Evolutionary conservation across 35 echinoderm and acorn worm species (phyloP).

Genomic region (Lytechinus variegatus): DNA sequence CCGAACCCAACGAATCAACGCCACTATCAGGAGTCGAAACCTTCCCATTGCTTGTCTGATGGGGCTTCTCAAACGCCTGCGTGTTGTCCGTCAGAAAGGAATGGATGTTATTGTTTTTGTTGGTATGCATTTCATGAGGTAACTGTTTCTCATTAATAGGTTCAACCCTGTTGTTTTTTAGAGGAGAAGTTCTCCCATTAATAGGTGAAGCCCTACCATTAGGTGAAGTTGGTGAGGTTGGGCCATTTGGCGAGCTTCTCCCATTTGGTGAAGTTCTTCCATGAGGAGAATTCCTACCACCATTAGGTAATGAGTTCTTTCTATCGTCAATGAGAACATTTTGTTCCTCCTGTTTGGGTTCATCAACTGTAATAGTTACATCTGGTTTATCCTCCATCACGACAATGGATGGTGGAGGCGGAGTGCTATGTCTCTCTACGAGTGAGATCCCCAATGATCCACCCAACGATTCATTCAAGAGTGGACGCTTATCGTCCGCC

Average conservation of each 20-base stretch:
- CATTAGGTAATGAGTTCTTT: not conserved
- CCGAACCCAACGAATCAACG: slow-evolving; percentile 43
- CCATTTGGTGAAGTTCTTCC: slow-evolving; percentile 28
- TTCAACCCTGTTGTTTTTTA: slow-evolving; percentile 61
- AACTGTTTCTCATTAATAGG: slow-evolving; percentile 33
- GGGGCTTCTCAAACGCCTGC: slow-evolving; percentile 2
- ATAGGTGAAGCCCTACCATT: not conserved
- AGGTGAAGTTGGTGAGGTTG: not conserved
- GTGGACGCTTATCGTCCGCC: not conserved
- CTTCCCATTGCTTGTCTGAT: slow-evolving; percentile 53
- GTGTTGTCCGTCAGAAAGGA: not conserved
- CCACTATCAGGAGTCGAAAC: slow-evolving; percentile 61
- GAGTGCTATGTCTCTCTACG: not conserved
- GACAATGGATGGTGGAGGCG: not conserved
- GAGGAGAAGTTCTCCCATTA: slow-evolving; percentile 57
- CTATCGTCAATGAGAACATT: not conserved
- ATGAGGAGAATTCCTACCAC: not conserved
- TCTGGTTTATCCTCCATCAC: not conserved
- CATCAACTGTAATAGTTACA: not conserved
- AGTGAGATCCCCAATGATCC: not conserved
- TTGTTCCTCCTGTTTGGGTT: not conserved
- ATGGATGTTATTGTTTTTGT: slow-evolving; percentile 21
- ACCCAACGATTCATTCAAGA: not conserved
- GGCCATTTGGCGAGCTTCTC: slow-evolving; percentile 46
- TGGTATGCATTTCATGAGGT: not conserved